Evolutionary conservation across 2,888 invertebrate genomes (phyloP), one percentile per base, ranked within the genome.

Genomic region (Cheilosia scutellata): DNA sequence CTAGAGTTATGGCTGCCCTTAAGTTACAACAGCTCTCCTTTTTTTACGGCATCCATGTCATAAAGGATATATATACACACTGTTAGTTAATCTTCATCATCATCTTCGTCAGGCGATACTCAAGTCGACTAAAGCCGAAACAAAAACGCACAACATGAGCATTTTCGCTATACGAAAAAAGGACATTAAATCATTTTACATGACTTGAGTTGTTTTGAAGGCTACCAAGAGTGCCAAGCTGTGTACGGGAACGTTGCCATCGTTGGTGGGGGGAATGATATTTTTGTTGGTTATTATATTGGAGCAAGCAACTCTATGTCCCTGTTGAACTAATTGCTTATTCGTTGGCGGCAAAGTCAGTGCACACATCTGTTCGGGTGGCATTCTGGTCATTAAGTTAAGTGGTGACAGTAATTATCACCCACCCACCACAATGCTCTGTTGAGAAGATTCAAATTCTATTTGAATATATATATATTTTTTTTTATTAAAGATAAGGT

Each of bases 361-460:
- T 62, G 82, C 49, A 53, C 88, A 71, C 88, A 88, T 82, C 88
- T 88, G 88, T 79, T 87, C 65, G 71, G 57, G 55, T 71, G 78
- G 78, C 82, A 84, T 70, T 83, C 47, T 80, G 88, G 88, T 88
- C 87, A 89, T 89, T 89, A 88, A 79, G 80, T 88, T 89, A 89
- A 89, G 88, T 89, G 88, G 82, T 84, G 87, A 87, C 87, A 86
- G 80, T 88, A 88, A 89, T 89, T 89, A 88, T 78, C 82, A 82
- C 83, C 86, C 80, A 80, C 84, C 87, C 83, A 84, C 65, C 4
- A 11, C 2, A 11, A 37, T 11, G 11, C 4, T 44, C 71, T 29
- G 31, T 68, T 62, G 40, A 55, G 25, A 75, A 33, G 16, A 53
- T 68, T 77, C 55, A 57, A 20, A 33, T 62, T 49, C 25, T 40